phyloP scores from a whole-genome alignment of 2,797 vertebrate species.

The Brotula barbata region DNA sequence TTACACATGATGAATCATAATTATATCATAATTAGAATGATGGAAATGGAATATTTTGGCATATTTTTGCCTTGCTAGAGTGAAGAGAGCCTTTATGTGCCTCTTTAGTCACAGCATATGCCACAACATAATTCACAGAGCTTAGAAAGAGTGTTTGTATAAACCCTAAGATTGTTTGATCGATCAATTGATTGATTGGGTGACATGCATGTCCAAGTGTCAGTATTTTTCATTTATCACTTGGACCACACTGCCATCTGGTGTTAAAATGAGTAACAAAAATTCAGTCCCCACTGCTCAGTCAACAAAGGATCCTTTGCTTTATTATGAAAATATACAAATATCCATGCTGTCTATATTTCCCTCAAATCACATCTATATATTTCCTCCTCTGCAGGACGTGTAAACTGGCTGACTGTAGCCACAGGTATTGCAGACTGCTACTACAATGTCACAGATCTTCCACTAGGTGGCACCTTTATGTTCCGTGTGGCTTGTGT shows the following conservation, averaged over 20 bases:
- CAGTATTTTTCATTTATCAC: not conserved
- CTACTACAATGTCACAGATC: constrained; percentile 90
- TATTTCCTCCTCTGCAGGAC: constrained; percentile 79
- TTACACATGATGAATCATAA: constrained; percentile 16
- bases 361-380: not conserved
- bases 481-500: constrained; percentile 89
- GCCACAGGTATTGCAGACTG: constrained; percentile 85
- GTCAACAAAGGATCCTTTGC: not conserved
- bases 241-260: constrained; percentile 41
- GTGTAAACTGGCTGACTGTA: constrained; percentile 85
- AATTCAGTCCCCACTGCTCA: not conserved
- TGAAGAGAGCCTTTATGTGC: not conserved
- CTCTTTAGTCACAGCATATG: not conserved
- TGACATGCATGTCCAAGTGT: no score
- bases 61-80: not conserved
- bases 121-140: not conserved
- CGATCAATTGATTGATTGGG: no score
- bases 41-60: constrained; percentile 13
- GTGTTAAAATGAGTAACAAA: constrained; percentile 17
- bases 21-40: constrained; percentile 8
- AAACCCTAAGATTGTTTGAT: no score
- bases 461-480: constrained; percentile 73
- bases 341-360: not conserved
- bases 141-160: not conserved
- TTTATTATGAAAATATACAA: not conserved